phyloP scores from a whole-genome alignment of 2,797 vertebrate genomes.

The Sebastes diaconus region DNA sequence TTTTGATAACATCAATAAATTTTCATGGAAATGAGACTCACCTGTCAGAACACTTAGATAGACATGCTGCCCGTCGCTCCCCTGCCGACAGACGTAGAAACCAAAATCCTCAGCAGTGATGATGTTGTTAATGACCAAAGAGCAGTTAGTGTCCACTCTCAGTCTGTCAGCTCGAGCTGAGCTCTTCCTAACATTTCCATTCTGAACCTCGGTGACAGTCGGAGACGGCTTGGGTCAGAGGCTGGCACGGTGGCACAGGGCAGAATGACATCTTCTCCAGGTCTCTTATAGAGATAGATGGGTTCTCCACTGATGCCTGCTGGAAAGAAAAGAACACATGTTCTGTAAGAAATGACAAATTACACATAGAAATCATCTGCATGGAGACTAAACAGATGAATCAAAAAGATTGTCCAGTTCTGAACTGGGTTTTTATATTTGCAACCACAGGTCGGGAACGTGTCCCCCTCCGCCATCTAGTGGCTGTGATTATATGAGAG shows the following conservation, averaged over 20 bases:
- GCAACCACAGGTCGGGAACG: too few relatives aligned
- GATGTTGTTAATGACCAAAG: slow-evolving; percentile 17
- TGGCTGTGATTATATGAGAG: too few relatives aligned
- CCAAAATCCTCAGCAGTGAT: slow-evolving; percentile 24
- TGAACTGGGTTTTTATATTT: too few relatives aligned
- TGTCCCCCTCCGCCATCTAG: too few relatives aligned
- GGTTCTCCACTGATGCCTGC: neutral
- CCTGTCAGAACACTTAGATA: neutral
- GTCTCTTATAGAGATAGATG: fast-evolving
- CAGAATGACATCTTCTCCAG: neutral
- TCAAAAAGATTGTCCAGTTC: too few relatives aligned
- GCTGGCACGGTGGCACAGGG: fast-evolving
- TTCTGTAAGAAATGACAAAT: too few relatives aligned
- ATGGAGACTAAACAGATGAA: too few relatives aligned
- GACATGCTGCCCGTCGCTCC: fast-evolving
- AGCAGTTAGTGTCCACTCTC: neutral
- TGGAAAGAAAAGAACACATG: too few relatives aligned
- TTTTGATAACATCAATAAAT: neutral
- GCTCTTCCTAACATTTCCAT: fast-evolving
- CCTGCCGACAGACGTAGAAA: neutral
- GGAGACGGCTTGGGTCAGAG: fast-evolving
- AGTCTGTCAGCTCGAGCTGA: neutral
- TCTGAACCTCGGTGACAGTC: fast-evolving
- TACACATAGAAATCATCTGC: too few relatives aligned
- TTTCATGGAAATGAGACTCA: slow-evolving; percentile 3